Conservation (phyloP, 2,113 vertebrate genomes). For the Carlito syrichta region DNA sequence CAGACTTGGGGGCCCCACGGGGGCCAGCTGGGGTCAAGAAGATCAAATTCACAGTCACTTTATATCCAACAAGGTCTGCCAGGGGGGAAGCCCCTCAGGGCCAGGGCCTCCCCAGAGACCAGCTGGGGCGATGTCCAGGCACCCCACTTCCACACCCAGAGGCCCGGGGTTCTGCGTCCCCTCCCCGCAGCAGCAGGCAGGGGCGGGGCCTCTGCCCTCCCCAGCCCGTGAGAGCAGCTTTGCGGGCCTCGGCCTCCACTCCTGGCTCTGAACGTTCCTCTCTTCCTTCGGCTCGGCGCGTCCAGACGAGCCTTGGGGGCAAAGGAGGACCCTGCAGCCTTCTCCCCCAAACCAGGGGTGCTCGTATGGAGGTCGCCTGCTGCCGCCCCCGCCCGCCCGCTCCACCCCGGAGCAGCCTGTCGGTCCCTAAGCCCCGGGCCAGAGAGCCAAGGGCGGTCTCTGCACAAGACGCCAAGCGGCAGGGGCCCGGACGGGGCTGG, state of each 20-base stretch:
- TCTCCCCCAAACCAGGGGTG: neutral
- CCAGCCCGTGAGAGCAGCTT: neutral
- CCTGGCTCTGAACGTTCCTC: neutral
- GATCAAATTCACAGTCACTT: fast-evolving
- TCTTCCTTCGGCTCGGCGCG: too few relatives aligned
- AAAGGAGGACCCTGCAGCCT: neutral
- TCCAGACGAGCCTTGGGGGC: neutral
- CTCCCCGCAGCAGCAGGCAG: neutral
- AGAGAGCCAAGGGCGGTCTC: neutral
- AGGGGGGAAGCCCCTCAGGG: neutral
- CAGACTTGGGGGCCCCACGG: neutral
- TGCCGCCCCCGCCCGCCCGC: fast-evolving
- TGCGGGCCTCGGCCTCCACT: neutral
- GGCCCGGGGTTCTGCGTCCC: fast-evolving
- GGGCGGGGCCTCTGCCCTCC: fast-evolving
- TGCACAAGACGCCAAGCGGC: neutral
- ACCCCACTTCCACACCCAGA: fast-evolving
- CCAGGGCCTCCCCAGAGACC: fast-evolving
- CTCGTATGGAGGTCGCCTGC: fast-evolving
- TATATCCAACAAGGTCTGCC: neutral
- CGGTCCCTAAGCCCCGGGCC: neutral
- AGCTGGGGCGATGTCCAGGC: too few relatives aligned
- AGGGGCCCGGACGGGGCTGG: fast-evolving
- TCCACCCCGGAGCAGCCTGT: neutral
- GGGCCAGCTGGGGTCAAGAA: fast-evolving